Evolutionary conservation across 2,797 vertebrate genomes (phyloP), one percentile per base, ranked within the genome.

Genomic region (Salarias fasciatus): DNA sequence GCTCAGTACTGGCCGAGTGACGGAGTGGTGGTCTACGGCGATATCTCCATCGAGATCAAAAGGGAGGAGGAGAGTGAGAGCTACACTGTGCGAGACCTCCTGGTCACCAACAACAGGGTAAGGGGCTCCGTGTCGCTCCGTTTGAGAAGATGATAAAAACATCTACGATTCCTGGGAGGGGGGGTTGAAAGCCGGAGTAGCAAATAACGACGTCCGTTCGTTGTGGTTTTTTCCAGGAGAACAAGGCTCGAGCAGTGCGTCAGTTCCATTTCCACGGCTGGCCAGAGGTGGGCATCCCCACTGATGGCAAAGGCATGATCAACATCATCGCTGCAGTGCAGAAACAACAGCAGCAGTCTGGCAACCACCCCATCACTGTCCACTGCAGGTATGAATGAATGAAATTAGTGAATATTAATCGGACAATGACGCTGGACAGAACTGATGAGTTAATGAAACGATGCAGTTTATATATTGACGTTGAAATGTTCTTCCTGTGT

Each of bases 331-430:
- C 96, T 0, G 96, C 97, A 0, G 97, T 99, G 78, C 96, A 99
- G 90, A 99, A 98, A 75, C 97, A 99, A 66, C 97, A 99, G 84
- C 97, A 99, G 74, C 97, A 99, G 90, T 99, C 97, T 30, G 97
- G 97, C 62, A 99, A 99, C 86, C 97, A 99, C 71, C 97, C 97
- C 36, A 98, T 99, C 91, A 98, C 95, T 1, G 96, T 99, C 53
- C 97, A 99, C 92, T 99, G 97, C 97, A 98, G 97, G 97, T 98
- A 62, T n/a, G n/a, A n/a, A n/a, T n/a, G n/a, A n/a, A n/a, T n/a
- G n/a, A n/a, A n/a, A n/a, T n/a, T n/a, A n/a, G n/a, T n/a, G n/a
- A n/a, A n/a, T n/a, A n/a, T n/a, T n/a, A n/a, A n/a, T n/a, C n/a
- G n/a, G n/a, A n/a, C n/a, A n/a, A n/a, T n/a, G n/a, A n/a, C n/a